These are phyloP conservation scores for Antheraea mylitta DNA, from an alignment of 1,140 invertebrate species.

Conservation along the genomic window DNA sequence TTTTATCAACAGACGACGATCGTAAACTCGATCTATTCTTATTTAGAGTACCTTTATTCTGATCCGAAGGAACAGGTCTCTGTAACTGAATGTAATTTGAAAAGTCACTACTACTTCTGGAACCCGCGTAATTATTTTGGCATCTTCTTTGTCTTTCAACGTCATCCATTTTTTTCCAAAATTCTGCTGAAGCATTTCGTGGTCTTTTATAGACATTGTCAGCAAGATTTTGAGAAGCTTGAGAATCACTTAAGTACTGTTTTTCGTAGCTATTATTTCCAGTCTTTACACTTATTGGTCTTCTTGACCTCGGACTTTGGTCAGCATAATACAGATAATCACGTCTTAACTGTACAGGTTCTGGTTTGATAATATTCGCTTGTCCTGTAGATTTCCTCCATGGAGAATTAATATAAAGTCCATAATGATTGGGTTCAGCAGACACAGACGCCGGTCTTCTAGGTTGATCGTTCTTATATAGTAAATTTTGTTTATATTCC, in stretches of 20 bases:
- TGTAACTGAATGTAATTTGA: slow-evolving; percentile 37
- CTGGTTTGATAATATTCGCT: slow-evolving; percentile 49
- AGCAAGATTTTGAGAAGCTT: slow-evolving; percentile 54
- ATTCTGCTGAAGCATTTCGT: slow-evolving; percentile 79
- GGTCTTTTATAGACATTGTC: slow-evolving; percentile 56
- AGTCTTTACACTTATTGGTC: slow-evolving; percentile 81
- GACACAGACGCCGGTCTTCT: slow-evolving; percentile 80
- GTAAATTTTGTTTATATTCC: slow-evolving; percentile 56
- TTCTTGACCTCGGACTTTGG: slow-evolving; percentile 82
- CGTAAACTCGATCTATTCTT: slow-evolving; percentile 46
- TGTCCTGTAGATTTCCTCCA: slow-evolving; percentile 59
- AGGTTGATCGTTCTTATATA: slow-evolving; percentile 61
- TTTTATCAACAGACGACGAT: slow-evolving; percentile 46
- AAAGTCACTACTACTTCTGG: slow-evolving; percentile 66
- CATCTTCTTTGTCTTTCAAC: slow-evolving; percentile 70
- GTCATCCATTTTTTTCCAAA: slow-evolving; percentile 82
- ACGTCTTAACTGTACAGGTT: slow-evolving; percentile 54
- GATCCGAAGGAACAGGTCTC: slow-evolving; percentile 22
- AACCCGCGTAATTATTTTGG: slow-evolving; percentile 54
- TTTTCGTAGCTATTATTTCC: slow-evolving; percentile 64
- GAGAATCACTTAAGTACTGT: slow-evolving; percentile 77
- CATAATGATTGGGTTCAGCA: slow-evolving; percentile 75
- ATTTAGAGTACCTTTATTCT: slow-evolving; percentile 54
- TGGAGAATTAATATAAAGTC: slow-evolving; percentile 55
- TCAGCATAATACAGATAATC: slow-evolving; percentile 84